A percentile compares a stretch with the other conserved stretches of the same genome.
Evolutionary conservation across 2,888 invertebrate genomes (phyloP).

Genomic region (Eupithecia dodoneata): DNA sequence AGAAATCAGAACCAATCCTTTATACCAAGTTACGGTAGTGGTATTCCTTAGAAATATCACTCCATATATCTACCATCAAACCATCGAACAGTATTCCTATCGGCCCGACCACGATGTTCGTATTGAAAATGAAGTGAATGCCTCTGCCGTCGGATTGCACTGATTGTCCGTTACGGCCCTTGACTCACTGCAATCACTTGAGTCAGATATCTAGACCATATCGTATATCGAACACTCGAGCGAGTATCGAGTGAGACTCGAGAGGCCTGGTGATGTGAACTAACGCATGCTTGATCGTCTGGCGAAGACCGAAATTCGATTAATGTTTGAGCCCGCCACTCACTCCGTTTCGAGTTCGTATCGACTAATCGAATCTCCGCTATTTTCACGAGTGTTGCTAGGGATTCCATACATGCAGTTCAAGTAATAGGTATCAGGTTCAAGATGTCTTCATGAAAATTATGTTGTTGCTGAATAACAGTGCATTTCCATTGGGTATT

Average conservation of each 20-base stretch:
- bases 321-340: slow-evolving; percentile 71
- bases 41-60: slow-evolving; percentile 12
- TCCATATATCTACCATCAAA: slow-evolving; percentile 10
- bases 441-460: not conserved
- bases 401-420: not conserved
- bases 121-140: slow-evolving; percentile 52
- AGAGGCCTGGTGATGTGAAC: slow-evolving; percentile 74
- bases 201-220: slow-evolving; percentile 70
- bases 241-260: slow-evolving; percentile 70
- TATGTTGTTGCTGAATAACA: not conserved
- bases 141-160: slow-evolving; percentile 51
- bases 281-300: slow-evolving; percentile 73
- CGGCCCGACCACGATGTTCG: slow-evolving; percentile 40
- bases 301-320: slow-evolving; percentile 77
- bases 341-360: slow-evolving; percentile 66
- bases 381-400: slow-evolving; percentile 44
- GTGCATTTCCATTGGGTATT: not conserved
- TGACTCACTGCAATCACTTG: slow-evolving; percentile 72
- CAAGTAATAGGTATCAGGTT: not conserved
- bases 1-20: not conserved
- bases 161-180: slow-evolving; percentile 58
- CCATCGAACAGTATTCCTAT: slow-evolving; percentile 37
- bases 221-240: slow-evolving; percentile 71
- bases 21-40: not conserved
- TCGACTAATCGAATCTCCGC: slow-evolving; percentile 67